Evolutionary conservation across 2,888 invertebrate species (phyloP), one percentile per base, ranked within the genome.

Genomic region (Coenonympha arcania): DNA sequence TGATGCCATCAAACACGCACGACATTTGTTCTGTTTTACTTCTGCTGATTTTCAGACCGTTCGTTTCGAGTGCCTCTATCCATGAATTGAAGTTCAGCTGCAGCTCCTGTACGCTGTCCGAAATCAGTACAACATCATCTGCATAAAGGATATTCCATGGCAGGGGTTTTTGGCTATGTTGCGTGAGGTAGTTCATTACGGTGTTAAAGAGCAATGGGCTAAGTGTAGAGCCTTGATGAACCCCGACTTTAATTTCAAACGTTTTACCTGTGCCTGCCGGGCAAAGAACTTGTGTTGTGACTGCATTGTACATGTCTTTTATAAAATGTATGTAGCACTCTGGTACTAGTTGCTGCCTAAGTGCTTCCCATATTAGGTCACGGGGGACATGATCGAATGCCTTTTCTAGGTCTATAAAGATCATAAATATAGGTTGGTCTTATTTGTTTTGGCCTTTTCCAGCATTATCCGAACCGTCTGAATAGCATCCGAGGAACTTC

Each of bases 361-460:
- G 31, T 8, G 48, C 43, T 13, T 54, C 28, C 52, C 52, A 54
- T 6, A 54, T 37, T 3, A 56, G 49, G n/a, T 44, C 8, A 5
- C 56, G 43, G 1, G 54, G 56, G 4, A 56, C 43, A 4, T 43
- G 41, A 37, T 57, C 52, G 16, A 50, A 57, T 2, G 54, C 54
- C 11, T 57, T 57, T 40, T 55, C 48, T 5, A 55, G 33, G 39
- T 52, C 55, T 6, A 55, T 50, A 31, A 56, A 56, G 6, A 40
- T 42, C 6, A 56, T 26, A 20, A n/a, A n/a, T 55, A 55, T 42
- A 54, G 24, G 13, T 58, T 37, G 37, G 50, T 42, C 6, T 44
- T 40, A n/a, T 46, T 48, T 8, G 26, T 33, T 15, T 48, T 33
- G 30, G 39, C 15, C 28, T 55, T 56, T 19, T 54, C 55, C 43